Evolutionary conservation across 2,113 vertebrate genomes (phyloP).

Genomic region (Amphilophus citrinellus): DNA sequence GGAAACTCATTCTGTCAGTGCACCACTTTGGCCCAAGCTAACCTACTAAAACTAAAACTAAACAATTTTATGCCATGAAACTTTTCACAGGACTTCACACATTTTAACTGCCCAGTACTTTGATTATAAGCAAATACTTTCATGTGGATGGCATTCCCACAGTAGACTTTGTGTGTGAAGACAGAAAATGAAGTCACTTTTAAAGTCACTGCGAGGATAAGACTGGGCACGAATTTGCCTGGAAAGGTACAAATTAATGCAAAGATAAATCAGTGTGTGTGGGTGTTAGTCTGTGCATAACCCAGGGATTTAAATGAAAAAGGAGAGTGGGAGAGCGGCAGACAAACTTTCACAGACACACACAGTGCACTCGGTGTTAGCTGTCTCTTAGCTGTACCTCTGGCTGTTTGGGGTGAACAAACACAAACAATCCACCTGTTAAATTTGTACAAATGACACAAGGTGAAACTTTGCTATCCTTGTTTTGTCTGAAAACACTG

Average conservation of each 20-base stretch:
- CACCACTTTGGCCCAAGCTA: background rate
- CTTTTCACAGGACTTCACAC: background rate
- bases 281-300: background rate
- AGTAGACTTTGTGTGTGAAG: background rate
- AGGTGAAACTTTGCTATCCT: background rate
- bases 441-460: background rate
- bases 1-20: background rate
- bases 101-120: background rate
- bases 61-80: background rate
- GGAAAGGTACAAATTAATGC: background rate
- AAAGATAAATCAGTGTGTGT: background rate
- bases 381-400: background rate
- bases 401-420: background rate
- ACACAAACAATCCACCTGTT: background rate
- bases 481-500: background rate
- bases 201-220: constrained; percentile 1
- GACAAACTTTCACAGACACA: background rate
- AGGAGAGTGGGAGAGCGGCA: background rate
- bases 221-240: background rate
- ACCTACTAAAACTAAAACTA: constrained; percentile 1
- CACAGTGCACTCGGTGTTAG: background rate
- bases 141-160: background rate
- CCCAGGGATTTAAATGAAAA: background rate
- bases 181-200: background rate
- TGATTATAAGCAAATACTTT: background rate